Evolutionary conservation across 53 echinoderm and acorn worm genomes (phyloP), one percentile per base, ranked within the genome.

Genomic region (Pentamera pediparva): DNA sequence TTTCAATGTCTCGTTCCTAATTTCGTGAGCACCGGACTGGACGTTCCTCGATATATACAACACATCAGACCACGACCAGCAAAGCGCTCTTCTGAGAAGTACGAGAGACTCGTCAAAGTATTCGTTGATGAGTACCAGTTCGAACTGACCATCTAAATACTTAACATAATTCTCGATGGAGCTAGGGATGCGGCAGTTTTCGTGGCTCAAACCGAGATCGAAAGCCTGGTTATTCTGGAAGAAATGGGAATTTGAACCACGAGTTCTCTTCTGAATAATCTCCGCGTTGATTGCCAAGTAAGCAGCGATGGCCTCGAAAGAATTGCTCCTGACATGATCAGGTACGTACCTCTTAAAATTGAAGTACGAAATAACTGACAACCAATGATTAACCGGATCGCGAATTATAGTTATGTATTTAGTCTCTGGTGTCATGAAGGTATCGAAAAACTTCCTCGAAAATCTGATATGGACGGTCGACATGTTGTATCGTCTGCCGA

Each of bases 61-160:
- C n/a, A 88, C 49, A 60, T 88, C 88, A 11, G 40, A 32, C 70
- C 75, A 79, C 29, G 60, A 57, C 88, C 88, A 88, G 37, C 88
- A 84, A 29, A 88, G 34, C 19, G 65, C 15, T 61, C 55, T 69
- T 59, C 59, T 75, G 19, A 88, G 25, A 3, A 88, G 21, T 8
- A 88, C 29, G 37, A 87, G 52, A 0, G 88, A 88, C 55, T 88
- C 88, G 17, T 88, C 80, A 32, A 83, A 80, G 43, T 88, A 88
- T 26, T 88, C 84, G 17, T 84, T 88, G 2, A 88, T 59, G 5
- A 88, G 36, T 19, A 88, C 79, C 48, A 88, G 31, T 48, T 79
- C 69, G 39, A 88, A 76, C 33, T 88, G 79, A 15, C 27, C 30
- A 12, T 43, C 61, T 28, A 88, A 54, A 29, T 75, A 79, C 5